Evolutionary conservation across 2,888 invertebrate species (phyloP), one percentile per base, ranked within the genome.

Genomic region (Drosophila infuscata): DNA sequence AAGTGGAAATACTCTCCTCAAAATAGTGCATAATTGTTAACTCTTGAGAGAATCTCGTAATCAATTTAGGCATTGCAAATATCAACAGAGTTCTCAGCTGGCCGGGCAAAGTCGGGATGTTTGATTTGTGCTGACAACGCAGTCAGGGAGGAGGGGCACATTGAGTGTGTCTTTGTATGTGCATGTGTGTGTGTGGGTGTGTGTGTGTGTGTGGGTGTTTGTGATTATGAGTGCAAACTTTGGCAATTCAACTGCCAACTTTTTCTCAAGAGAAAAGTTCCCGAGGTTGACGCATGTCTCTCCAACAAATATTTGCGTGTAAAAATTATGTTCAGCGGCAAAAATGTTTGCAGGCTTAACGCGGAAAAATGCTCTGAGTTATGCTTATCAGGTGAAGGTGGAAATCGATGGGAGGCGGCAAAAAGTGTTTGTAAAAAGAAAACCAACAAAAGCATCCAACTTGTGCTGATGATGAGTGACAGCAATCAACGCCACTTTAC

Each of bases 51-150:
- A 79, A 75, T 72, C 75, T 75, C 75, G 72, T 80, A 80, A 82
- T 80, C 80, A 81, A 80, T 80, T 80, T 80, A 81, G 73, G 79
- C 72, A 75, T 72, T 52, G 71, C 65, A 69, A 75, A 79, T 67
- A 75, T 75, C 71, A 78, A 78, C 81, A 81, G 54, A 72, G 65
- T 63, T 79, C 59, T 63, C 51, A 68, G 81, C 77, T 64, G 65
- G 61, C 52, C 57, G 43, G 74, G 52, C 59, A 67, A 64, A 63
- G 65, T 74, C 67, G 72, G 63, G 25, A 66, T 79, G 61, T 80
- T 80, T 80, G 79, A 80, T 81, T 80, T 80, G 63, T 59, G 78
- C 59, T 61, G 75, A 75, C 75, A 75, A 43, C 17, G 43, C 60
- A 58, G 49, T 36, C 41, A 49, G 57, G 8, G 30, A 43, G 36